Evolutionary conservation across 2,113 vertebrate genomes (phyloP), one percentile per base, ranked within the genome.

Genomic region (Cariama cristata): DNA sequence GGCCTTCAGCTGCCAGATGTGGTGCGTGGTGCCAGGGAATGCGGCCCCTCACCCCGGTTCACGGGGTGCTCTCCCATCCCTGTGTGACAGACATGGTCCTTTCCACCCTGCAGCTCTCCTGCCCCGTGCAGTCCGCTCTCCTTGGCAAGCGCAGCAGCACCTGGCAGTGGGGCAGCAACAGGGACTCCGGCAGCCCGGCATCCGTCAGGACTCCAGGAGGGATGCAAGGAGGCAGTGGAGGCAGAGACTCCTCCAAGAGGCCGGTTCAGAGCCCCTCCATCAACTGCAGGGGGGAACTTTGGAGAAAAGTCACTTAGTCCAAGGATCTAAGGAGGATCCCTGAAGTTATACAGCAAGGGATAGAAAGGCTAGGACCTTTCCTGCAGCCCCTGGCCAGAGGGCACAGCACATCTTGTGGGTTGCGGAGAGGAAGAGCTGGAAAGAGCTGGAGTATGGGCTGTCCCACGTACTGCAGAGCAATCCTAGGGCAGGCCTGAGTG

Each of bases 121-220:
- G 17, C 3, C 17, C 38, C 8, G 0, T 3, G 17, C 63, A n/a
- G 4, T 8, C 77, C 42, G 1, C 1, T 1, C 3, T 32, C 26
- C 40, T 23, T 18, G 55, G 74, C 32, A 14, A 56, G 22, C 2
- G 21, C 20, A 45, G 68, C 33, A 59, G 42, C 81, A 21, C 22
- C 22, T 20, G 42, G 45, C 14, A 24, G 55, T 2, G 66, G 18
- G 52, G 50, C 50, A 40, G 79, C 27, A 44, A 4, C 0, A 28
- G 59, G 71, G 59, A 15, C 11, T 14, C 13, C 11, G 28, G 14
- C 86, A 75, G 47, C 30, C 30, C 12, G 4, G 60, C 53, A 11
- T 5, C 28, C 0, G 0, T 4, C 14, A 10, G 58, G 66, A 3
- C 4, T 26, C 47, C 18, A 6, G 42, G 28, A n/a, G 52, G 74